Conservation (phyloP, 1,140 invertebrate species). For the Drosophila azteca region DNA sequence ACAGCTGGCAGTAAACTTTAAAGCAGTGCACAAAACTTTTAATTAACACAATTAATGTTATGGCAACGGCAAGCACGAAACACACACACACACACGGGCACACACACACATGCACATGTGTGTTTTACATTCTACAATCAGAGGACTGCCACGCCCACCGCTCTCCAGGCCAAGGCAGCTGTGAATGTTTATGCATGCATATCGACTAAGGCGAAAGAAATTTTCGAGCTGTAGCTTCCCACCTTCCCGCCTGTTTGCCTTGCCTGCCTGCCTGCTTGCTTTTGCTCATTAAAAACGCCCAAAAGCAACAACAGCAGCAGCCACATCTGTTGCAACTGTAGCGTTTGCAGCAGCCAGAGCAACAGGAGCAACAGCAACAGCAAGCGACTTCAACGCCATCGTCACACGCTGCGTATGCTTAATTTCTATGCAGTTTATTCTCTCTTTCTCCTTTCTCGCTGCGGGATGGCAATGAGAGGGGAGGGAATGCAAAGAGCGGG, state of each 20-base stretch:
- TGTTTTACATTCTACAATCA: too few species aligned
- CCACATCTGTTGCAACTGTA: slow-evolving; percentile 14
- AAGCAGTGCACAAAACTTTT: slow-evolving; percentile 70
- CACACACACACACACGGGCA: neutral
- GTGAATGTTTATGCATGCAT: slow-evolving; percentile 69
- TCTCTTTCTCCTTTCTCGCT: slow-evolving; percentile 18
- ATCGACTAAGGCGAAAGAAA: slow-evolving; percentile 57
- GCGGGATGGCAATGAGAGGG: slow-evolving; percentile 23
- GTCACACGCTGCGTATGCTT: slow-evolving; percentile 67
- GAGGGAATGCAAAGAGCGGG: neutral
- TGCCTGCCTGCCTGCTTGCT: slow-evolving; percentile 28
- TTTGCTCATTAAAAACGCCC: slow-evolving; percentile 71
- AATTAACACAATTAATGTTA: slow-evolving; percentile 82
- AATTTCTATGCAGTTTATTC: slow-evolving; percentile 62
- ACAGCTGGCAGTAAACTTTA: slow-evolving; percentile 68
- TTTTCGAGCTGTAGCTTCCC: slow-evolving; percentile 24
- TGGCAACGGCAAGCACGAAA: slow-evolving; percentile 53
- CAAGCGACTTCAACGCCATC: slow-evolving; percentile 15
- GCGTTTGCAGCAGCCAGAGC: slow-evolving; percentile 20
- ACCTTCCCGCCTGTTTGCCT: slow-evolving; percentile 21
- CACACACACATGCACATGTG: neutral
- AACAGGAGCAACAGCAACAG: slow-evolving; percentile 16
- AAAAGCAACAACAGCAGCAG: slow-evolving; percentile 29
- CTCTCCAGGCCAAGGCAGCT: slow-evolving; percentile 11
- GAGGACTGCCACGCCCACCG: too few species aligned